Conservation (phyloP, 2,888 invertebrate species). For the Drosophila picticornis region DNA sequence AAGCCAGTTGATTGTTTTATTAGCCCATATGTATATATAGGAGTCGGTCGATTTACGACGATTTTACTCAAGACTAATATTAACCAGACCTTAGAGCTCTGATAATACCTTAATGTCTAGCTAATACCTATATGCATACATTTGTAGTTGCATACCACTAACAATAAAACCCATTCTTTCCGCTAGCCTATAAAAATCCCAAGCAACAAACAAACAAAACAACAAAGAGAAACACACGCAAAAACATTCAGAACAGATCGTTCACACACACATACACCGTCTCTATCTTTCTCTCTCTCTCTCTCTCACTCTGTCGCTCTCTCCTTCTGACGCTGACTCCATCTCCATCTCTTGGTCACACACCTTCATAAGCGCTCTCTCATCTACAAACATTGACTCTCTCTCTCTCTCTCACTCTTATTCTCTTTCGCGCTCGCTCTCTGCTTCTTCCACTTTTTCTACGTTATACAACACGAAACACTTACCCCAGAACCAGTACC, state of each 20-base stretch:
- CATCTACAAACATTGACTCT: neutral
- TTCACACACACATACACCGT: constrained; percentile 10
- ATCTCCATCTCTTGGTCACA: constrained; percentile 12
- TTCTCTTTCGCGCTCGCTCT: constrained; percentile 20
- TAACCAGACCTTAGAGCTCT: constrained; percentile 47
- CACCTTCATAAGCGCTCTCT: neutral
- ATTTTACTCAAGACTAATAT: constrained; percentile 23
- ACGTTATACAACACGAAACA: constrained; percentile 40
- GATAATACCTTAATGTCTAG: constrained; percentile 27
- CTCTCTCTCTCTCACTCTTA: constrained; percentile 24
- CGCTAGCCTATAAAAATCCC: constrained; percentile 8
- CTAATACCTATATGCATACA: constrained; percentile 23
- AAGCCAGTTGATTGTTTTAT: constrained; percentile 32
- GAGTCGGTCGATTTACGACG: constrained; percentile 14
- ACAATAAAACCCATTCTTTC: constrained; percentile 1
- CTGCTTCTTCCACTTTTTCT: constrained; percentile 25
- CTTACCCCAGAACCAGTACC: constrained; percentile 34
- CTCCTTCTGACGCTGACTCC: constrained; percentile 22
- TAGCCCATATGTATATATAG: constrained; percentile 30
- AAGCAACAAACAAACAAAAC: constrained; percentile 10
- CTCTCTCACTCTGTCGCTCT: neutral
- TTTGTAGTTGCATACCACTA: constrained; percentile 15
- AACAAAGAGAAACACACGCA: constrained; percentile 21
- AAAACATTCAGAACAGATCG: constrained; percentile 23
- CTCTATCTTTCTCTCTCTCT: neutral